Percentiles rank a stretch among this genome's conserved stretches.
Evolutionary conservation across 2,113 vertebrate species (phyloP).

Genomic region (Ctenodactylus gundi): DNA sequence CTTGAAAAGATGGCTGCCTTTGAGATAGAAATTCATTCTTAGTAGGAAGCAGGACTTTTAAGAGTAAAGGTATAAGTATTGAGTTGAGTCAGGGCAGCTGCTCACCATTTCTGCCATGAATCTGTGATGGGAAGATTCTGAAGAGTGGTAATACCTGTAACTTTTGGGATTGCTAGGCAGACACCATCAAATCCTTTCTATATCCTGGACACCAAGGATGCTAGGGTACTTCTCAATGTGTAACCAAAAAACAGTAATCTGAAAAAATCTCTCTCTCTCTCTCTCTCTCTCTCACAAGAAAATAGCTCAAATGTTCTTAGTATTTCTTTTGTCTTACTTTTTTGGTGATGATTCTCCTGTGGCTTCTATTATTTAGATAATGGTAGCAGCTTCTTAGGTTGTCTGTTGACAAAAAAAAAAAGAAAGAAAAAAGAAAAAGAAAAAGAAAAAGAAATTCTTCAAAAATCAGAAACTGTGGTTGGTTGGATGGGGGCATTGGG

Average conservation of each 20-base stretch:
- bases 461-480: neutral
- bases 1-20: neutral
- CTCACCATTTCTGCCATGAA: neutral
- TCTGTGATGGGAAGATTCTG: neutral
- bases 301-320: no score
- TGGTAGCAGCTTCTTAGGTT: neutral
- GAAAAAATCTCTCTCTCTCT: no score
- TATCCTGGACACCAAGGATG: neutral
- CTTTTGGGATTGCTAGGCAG: neutral
- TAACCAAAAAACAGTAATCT: neutral
- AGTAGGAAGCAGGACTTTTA: no score
- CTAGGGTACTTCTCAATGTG: neutral
- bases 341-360: neutral
- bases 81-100: neutral
- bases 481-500: neutral
- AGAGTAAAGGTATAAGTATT: no score
- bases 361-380: neutral
- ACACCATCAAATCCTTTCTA: neutral
- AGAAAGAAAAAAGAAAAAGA: no score
- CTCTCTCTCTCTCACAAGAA: neutral
- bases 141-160: neutral
- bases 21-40: neutral
- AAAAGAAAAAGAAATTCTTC: no score
- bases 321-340: neutral
- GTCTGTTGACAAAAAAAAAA: neutral